A percentile compares a stretch with the other conserved stretches of the same genome.
Conservation (phyloP, 2,888 invertebrate genomes). For the Synanthedon vespiformis region DNA sequence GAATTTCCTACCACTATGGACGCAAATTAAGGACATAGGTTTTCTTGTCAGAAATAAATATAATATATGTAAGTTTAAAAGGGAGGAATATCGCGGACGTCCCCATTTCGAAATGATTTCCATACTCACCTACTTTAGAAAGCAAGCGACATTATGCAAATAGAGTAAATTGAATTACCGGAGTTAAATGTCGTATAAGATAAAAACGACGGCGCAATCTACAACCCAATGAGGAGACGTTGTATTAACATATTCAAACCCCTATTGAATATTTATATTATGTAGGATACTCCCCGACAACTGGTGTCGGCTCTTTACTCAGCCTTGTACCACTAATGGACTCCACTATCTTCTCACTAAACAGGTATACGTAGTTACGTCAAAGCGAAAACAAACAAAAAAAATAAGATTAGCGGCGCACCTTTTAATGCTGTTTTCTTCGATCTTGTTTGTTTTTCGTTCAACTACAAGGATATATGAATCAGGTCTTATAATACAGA, state of each 20-base stretch:
- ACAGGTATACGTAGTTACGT: conserved; percentile 17
- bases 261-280: conserved; percentile 68
- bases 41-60: not conserved
- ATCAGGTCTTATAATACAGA: too few relatives aligned
- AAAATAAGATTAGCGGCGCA: conserved; percentile 32
- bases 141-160: conserved; percentile 64
- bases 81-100: conserved; percentile 8
- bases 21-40: too few relatives aligned
- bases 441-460: not conserved
- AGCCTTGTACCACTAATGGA: conserved; percentile 60
- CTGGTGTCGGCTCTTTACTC: conserved; percentile 43
- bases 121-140: conserved; percentile 65
- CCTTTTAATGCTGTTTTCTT: conserved; percentile 11
- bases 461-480: too few relatives aligned
- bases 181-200: conserved; percentile 71
- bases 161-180: conserved; percentile 69
- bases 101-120: conserved; percentile 33
- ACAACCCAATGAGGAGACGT: conserved; percentile 66
- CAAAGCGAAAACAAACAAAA: conserved; percentile 34
- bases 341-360: conserved; percentile 40
- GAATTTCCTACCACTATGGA: too few relatives aligned
- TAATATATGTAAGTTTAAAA: not conserved
- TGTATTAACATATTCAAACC: conserved; percentile 66
- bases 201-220: conserved; percentile 69
- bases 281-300: conserved; percentile 26